These are phyloP conservation scores for Cyclura pinguis DNA, from an alignment of 2,797 vertebrate species.

Conservation along the genomic window DNA sequence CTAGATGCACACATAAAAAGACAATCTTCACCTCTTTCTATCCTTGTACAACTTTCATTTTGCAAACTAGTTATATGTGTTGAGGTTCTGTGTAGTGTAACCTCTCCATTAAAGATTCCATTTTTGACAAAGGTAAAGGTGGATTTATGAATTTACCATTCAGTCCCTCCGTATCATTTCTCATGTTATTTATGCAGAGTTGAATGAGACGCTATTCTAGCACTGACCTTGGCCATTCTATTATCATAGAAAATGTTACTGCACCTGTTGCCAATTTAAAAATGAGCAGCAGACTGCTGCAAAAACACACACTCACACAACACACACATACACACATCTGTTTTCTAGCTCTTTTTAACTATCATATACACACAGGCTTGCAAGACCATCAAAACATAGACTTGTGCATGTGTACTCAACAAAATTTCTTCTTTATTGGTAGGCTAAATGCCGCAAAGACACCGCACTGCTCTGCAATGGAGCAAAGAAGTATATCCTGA, in stretches of 20 bases:
- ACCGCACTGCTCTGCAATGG: neutral
- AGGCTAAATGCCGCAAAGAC: neutral
- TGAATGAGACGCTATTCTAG: conserved; percentile 20
- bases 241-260: conserved; percentile 30
- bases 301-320: neutral
- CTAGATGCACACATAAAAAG: neutral
- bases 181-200: neutral
- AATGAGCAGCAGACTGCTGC: neutral
- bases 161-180: neutral
- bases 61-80: neutral
- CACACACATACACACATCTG: too few species aligned
- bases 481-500: neutral
- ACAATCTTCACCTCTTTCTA: neutral
- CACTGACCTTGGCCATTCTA: neutral
- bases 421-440: neutral
- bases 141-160: conserved; percentile 11
- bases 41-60: neutral
- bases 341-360: neutral
- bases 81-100: conserved; percentile 3
- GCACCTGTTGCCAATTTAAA: conserved; percentile 39
- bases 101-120: conserved; percentile 11
- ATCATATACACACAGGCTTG: neutral
- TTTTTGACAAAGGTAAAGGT: neutral
- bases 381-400: neutral
- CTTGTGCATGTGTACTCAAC: neutral